Conservation (phyloP, 1,140 invertebrate species). For the Drosophila neocordata region DNA sequence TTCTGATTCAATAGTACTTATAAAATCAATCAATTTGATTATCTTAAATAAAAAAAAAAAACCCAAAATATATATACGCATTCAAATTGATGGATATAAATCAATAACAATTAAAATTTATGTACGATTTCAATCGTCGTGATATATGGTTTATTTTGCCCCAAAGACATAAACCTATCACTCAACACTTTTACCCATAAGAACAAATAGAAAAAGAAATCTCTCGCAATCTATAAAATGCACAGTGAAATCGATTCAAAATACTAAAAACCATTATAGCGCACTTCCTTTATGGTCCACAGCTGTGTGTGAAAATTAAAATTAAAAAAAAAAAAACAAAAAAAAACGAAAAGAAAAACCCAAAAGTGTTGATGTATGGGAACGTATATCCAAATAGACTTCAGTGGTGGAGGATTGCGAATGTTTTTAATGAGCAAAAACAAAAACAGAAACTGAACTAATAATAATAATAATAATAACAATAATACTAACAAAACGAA, state of each 20-base stretch:
- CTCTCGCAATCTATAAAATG: conserved; percentile 31
- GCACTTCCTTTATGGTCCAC: conserved; percentile 74
- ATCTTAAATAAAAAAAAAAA: background rate
- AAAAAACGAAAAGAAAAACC: conserved; percentile 19
- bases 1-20: too few species aligned
- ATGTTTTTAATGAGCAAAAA: conserved; percentile 58
- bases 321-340: too few species aligned
- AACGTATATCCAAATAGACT: conserved; percentile 55
- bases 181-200: conserved; percentile 22
- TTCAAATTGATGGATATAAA: conserved; percentile 45
- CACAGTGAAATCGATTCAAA: conserved; percentile 49
- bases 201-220: background rate
- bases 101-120: conserved; percentile 54
- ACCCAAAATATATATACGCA: conserved; percentile 18
- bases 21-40: background rate
- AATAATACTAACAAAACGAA: background rate
- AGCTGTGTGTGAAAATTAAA: conserved; percentile 44
- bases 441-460: background rate
- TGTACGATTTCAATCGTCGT: conserved; percentile 35
- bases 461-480: background rate
- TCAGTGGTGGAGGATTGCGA: background rate
- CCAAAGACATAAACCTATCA: conserved; percentile 64
- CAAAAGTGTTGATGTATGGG: conserved; percentile 65
- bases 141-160: conserved; percentile 69
- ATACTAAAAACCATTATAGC: conserved; percentile 37